Conservation (phyloP, 2,888 invertebrate species). For the Cantharis flavilabris region DNA sequence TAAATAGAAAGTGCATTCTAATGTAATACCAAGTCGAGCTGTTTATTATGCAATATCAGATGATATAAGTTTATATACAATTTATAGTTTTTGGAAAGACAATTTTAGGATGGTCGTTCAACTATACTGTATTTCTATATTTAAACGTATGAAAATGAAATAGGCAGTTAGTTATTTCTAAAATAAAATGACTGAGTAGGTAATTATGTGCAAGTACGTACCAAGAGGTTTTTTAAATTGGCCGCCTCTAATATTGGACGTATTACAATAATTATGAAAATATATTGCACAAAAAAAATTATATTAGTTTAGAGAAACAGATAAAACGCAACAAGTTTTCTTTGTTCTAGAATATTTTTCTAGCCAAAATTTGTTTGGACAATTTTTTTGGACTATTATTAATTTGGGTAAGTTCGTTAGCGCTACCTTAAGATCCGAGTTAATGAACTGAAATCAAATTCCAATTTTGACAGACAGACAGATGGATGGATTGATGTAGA, state of each 20-base stretch:
- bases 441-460: background rate
- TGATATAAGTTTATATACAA: background rate
- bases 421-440: background rate
- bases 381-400: background rate
- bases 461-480: too few relatives aligned
- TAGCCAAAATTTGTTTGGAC: background rate
- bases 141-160: background rate
- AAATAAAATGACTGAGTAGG: background rate
- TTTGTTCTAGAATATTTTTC: background rate
- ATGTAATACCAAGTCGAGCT: background rate
- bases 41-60: background rate
- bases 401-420: background rate
- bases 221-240: background rate
- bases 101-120: background rate
- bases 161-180: background rate
- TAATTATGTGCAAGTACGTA: background rate
- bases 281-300: background rate
- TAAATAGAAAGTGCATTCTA: background rate
- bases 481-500: too few relatives aligned
- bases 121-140: background rate
- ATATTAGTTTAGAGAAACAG: background rate
- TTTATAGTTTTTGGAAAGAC: background rate
- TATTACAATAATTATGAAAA: background rate
- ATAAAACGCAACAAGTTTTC: background rate
- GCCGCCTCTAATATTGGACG: background rate